Base-by-base conservation (phyloP, 2,888 invertebrate species). In the Parnassius orleans region DNA sequence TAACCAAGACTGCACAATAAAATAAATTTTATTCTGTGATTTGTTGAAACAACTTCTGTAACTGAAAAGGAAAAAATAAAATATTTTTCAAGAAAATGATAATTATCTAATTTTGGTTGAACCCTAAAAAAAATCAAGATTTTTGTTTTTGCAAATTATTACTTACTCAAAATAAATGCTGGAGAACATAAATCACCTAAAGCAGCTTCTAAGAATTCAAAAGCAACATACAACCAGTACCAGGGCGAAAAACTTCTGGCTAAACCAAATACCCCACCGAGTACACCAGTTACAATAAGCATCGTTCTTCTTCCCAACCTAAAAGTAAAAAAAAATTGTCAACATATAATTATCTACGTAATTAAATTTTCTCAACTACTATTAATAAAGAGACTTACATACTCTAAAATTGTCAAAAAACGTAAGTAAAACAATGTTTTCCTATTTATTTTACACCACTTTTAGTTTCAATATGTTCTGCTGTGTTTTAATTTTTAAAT, bases 161-260 rank as follows among this genome's bases (percentile, higher is more conserved):
- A 69, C 85, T 79, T 68, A 87, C 87, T 77, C 11, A 88, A 73
- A 54, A 87, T 77, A 65, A 82, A 88, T 9, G 75, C 72, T 0
- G 89, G 87, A 0, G 87, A 88, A 66, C 83, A 86, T 47, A 72
- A 77, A 61, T 90, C 89, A 5, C 90, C 90, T 1, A 90, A 72
- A 11, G 82, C 83, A 2, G 84, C 77, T 63, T 88, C 89, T 2
- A 89, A 57, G 57, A 87, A 86, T 65, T 87, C 89, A 60, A 88
- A 67, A 0, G 64, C 73, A 1, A 90, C 72, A 65, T 84, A 90
- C 50, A 84, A 63, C 86, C 87, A 88, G 71, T 87, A 90, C 64
- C 76, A 79, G 0, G 71, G 60, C 0, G 80, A 75, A 65, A 84
- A 84, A 62, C 88, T 90, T 56, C 76, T 80, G 9, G 78, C 71